Evolutionary conservation across 2,888 invertebrate species (phyloP).

Genomic region (Listrodromus nycthemerus): DNA sequence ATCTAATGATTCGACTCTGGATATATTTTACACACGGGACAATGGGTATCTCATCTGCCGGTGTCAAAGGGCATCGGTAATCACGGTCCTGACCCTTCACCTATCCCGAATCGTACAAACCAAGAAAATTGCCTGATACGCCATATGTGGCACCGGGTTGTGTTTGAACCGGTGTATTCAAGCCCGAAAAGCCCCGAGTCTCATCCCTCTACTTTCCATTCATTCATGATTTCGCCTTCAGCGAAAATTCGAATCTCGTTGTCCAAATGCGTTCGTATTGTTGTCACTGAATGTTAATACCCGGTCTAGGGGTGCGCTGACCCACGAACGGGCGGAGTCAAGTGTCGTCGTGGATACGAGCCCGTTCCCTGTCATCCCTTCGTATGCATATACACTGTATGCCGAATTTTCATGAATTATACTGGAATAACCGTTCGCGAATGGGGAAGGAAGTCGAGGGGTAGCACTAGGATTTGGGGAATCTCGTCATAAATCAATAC

Average conservation of each 20-base stretch:
- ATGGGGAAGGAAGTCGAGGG: constrained; percentile 38
- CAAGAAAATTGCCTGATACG: constrained; percentile 23
- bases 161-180: constrained; percentile 34
- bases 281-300: constrained; percentile 51
- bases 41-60: constrained; percentile 29
- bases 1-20: constrained; percentile 22
- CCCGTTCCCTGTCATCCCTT: constrained; percentile 6
- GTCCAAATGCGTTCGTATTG: constrained; percentile 28
- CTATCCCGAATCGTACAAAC: constrained; percentile 34
- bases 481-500: constrained; percentile 70
- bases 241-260: constrained; percentile 55
- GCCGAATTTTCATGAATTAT: constrained; percentile 63
- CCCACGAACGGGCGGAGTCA: constrained; percentile 55
- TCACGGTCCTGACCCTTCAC: constrained; percentile 39
- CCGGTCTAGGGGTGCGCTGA: not conserved
- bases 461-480: constrained; percentile 28
- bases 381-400: constrained; percentile 28
- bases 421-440: constrained; percentile 14
- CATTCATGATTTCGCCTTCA: constrained; percentile 14
- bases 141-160: constrained; percentile 42
- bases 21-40: constrained; percentile 22
- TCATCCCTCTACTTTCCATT: constrained; percentile 9
- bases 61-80: constrained; percentile 57
- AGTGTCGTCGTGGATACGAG: constrained; percentile 55
- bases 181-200: constrained; percentile 15